These are phyloP conservation scores for Hippocampus kuda DNA, from an alignment of 2,797 vertebrate species.

Conservation along the genomic window DNA sequence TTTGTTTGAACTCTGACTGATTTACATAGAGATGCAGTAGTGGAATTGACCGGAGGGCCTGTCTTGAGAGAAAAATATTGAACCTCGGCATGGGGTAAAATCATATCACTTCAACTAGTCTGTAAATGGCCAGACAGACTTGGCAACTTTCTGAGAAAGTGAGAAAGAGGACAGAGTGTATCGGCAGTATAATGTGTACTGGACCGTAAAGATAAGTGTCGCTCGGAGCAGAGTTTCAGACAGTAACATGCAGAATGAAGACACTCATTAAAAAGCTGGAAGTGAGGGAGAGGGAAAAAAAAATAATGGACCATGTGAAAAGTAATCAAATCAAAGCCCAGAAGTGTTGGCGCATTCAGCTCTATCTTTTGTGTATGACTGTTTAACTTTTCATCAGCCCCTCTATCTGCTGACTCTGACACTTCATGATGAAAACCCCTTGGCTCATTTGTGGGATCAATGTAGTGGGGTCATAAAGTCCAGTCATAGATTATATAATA, in stretches of 20 bases:
- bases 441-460: conserved; percentile 30
- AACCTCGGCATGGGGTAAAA: conserved; percentile 32
- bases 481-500: conserved; percentile 39
- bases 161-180: conserved; percentile 49
- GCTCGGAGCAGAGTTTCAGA: conserved; percentile 48
- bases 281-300: conserved; percentile 19
- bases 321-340: conserved; percentile 46
- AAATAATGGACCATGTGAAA: conserved; percentile 50
- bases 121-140: conserved; percentile 48
- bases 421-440: conserved; percentile 26
- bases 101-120: conserved; percentile 43
- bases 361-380: conserved; percentile 13
- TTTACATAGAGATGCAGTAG: conserved; percentile 13
- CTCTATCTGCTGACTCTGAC: conserved; percentile 18
- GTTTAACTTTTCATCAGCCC: conserved; percentile 32
- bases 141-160: conserved; percentile 34
- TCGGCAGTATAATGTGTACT: conserved; percentile 48
- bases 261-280: conserved; percentile 62
- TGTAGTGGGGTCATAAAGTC: conserved; percentile 44
- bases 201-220: conserved; percentile 52
- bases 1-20: background rate
- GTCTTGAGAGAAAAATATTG: conserved; percentile 35
- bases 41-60: conserved; percentile 36
- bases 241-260: conserved; percentile 49
- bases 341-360: conserved; percentile 40